Conservation (phyloP, 1,140 invertebrate genomes). For the Aradophagus sp. region DNA sequence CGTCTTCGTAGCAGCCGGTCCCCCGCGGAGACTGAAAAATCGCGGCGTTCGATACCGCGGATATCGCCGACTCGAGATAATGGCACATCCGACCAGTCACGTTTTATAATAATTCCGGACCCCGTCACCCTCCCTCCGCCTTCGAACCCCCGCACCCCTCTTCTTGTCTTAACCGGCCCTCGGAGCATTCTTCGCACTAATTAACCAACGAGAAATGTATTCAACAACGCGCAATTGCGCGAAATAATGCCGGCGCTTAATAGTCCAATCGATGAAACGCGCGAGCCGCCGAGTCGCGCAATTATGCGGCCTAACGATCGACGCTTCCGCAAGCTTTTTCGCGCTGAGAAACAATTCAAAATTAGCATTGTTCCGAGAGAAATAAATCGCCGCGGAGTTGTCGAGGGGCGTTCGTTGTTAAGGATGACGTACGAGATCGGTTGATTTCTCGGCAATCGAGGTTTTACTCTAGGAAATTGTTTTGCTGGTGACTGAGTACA, state of each 20-base stretch:
- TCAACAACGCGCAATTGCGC: conserved; percentile 27
- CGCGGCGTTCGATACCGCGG: conserved; percentile 51
- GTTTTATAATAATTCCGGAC: conserved; percentile 64
- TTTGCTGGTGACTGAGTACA: too few species aligned
- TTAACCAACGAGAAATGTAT: conserved; percentile 53
- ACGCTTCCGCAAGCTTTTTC: conserved; percentile 23
- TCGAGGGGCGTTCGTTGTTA: too few species aligned
- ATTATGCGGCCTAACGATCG: conserved; percentile 26
- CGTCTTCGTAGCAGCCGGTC: conserved; percentile 50
- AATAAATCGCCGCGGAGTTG: too few species aligned
- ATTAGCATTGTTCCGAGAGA: conserved; percentile 24
- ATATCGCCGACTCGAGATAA: conserved; percentile 57
- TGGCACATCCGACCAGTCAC: conserved; percentile 61
- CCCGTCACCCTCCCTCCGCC: too few species aligned
- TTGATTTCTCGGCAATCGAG: too few species aligned
- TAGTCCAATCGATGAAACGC: conserved; percentile 39
- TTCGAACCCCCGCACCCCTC: conserved; percentile 32
- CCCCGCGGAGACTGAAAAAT: conserved; percentile 60
- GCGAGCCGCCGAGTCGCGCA: conserved; percentile 14
- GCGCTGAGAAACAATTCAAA: conserved; percentile 4
- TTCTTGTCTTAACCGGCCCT: conserved; percentile 6
- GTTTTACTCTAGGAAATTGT: too few species aligned
- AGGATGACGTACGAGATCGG: too few species aligned
- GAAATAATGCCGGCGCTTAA: conserved; percentile 31
- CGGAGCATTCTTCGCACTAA: conserved; percentile 52